Evolutionary conservation across 2,888 invertebrate species (phyloP), one percentile per base, ranked within the genome.

Genomic region (Agrochola litura): DNA sequence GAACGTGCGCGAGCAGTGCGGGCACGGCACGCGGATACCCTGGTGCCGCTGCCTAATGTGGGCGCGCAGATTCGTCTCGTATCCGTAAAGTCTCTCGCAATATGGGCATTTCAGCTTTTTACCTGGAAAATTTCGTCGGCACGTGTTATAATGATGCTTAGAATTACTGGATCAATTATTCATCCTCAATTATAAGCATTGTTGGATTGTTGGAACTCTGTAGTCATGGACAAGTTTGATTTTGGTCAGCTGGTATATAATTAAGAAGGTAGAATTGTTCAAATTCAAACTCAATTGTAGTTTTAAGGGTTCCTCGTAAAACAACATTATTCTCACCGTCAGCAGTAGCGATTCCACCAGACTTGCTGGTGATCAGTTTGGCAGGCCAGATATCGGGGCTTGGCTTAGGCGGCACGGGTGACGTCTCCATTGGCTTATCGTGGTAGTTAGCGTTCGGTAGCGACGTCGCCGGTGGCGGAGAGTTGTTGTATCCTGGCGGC

Each of bases 91-190:
- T 92, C 99, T 97, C 96, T 99, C 99, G 97, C 99, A 99, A 96
- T 98, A 99, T 92, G 99, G 98, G 96, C 99, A 99, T 97, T 99
- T 99, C 92, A 99, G 97, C 96, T 99, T 99, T 95, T 98, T 99
- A 92, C 98, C 99, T 98, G 97, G 6, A 97, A 37, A 97, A 75
- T 65, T 56, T 65, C 60, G 12, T 54, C 61, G 6, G 8, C 46
- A 58, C 8, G 58, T 37, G 22, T 76, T 71, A 72, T 76, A 14
- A 37, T 25, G 12, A 41, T 60, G 37, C 19, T 52, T 46, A 25
- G 16, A 52, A 14, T 52, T 9, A 4, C 52, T 16, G 0, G 19
- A 25, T 68, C 25, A 61, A 61, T 52, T 37, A 41, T 54, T 46
- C 14, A 61, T 61, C 30, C 0, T 67, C 12, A 25, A 66, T 41